Evolutionary conservation across 1,140 invertebrate genomes (phyloP).

Genomic region (Cydia strobilella): DNA sequence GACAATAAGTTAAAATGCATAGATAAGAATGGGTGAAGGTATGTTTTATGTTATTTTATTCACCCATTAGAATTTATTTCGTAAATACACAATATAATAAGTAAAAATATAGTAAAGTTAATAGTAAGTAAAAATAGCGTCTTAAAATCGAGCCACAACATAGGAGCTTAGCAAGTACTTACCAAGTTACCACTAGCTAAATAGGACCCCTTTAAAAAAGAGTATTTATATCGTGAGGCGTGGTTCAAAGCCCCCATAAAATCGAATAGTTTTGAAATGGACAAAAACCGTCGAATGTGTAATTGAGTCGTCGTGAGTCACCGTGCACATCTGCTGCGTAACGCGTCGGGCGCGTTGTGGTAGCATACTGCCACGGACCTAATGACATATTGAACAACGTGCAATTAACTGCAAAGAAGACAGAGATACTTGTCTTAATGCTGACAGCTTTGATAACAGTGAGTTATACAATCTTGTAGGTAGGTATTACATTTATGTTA

Average conservation of each 20-base stretch:
- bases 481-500: too few relatives aligned
- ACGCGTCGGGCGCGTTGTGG: constrained; percentile 46
- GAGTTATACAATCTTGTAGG: too few relatives aligned
- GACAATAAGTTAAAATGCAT: constrained; percentile 6
- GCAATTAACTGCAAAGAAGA: neutral
- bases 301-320: constrained; percentile 78
- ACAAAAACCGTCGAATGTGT: constrained; percentile 75
- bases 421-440: neutral
- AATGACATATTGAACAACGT: neutral
- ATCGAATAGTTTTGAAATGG: constrained; percentile 61
- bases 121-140: too few relatives aligned
- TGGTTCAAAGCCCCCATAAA: constrained; percentile 60
- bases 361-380: constrained; percentile 43
- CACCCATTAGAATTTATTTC: too few relatives aligned
- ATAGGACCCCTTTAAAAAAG: constrained; percentile 20
- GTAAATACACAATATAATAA: too few relatives aligned
- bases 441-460: neutral
- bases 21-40: constrained; percentile 9
- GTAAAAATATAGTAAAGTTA: too few relatives aligned
- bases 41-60: neutral
- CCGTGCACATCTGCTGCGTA: constrained; percentile 69
- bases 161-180: neutral
- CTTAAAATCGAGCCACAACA: too few relatives aligned
- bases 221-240: constrained; percentile 23
- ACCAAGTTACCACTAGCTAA: neutral